phyloP scores from a whole-genome alignment of 2,888 invertebrate species.

The Anticlea derivata region DNA sequence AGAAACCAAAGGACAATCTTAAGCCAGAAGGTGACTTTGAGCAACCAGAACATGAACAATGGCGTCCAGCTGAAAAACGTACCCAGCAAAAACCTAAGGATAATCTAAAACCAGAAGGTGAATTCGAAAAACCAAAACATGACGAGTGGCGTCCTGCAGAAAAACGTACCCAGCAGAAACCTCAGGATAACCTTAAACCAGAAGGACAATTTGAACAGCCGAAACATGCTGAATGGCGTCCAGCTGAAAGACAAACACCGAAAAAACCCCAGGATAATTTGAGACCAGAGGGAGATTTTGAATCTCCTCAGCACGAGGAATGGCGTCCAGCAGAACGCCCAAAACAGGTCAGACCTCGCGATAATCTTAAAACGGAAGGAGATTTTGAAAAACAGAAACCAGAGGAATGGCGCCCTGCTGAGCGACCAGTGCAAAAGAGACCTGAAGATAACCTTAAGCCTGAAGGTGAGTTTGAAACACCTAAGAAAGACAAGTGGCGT shows the following conservation, averaged over 20 bases:
- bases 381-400: slow-evolving; percentile 66
- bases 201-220: slow-evolving; percentile 77
- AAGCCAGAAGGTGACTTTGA: slow-evolving; percentile 82
- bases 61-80: slow-evolving; percentile 76
- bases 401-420: slow-evolving; percentile 59
- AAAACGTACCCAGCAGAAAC: slow-evolving; percentile 42
- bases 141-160: slow-evolving; percentile 69
- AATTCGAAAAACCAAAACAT: slow-evolving; percentile 74
- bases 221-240: slow-evolving; percentile 59
- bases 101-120: slow-evolving; percentile 84
- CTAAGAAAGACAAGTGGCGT: slow-evolving; percentile 49
- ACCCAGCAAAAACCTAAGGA: slow-evolving; percentile 73
- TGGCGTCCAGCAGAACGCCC: slow-evolving; percentile 68
- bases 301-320: slow-evolving; percentile 62
- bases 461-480: slow-evolving; percentile 66
- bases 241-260: slow-evolving; percentile 55
- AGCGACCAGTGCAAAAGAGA: slow-evolving; percentile 56
- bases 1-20: slow-evolving; percentile 76
- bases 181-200: slow-evolving; percentile 65
- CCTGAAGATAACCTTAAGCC: slow-evolving; percentile 77
- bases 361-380: slow-evolving; percentile 60
- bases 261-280: slow-evolving; percentile 80
- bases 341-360: slow-evolving; percentile 48
- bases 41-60: slow-evolving; percentile 69
- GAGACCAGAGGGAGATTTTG: slow-evolving; percentile 85